These are phyloP conservation scores for Rhinopithecus roxellana DNA, from an alignment of 2,113 vertebrate genomes.

Conservation along the genomic window DNA sequence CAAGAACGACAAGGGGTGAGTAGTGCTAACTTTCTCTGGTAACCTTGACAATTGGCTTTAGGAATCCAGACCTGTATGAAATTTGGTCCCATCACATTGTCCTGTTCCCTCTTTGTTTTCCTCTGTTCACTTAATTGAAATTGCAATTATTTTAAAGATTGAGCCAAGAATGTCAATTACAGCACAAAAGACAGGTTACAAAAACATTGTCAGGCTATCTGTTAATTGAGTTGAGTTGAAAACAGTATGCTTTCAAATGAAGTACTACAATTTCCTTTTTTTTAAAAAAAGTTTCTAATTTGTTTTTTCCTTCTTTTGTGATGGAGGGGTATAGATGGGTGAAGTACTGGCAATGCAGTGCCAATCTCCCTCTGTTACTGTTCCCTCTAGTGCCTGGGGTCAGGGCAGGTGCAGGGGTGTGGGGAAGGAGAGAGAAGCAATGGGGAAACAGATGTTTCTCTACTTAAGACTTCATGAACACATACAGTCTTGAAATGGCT, in stretches of 20 bases:
- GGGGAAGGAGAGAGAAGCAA: not conserved
- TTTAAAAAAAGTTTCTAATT: not conserved
- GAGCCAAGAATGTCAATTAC: constrained; percentile 45
- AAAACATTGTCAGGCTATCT: constrained; percentile 35
- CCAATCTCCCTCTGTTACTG: not conserved
- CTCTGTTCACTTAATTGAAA: constrained; percentile 40
- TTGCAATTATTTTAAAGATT: constrained; percentile 59
- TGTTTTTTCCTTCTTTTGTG: not conserved
- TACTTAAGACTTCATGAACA: not conserved
- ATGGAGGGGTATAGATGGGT: not conserved
- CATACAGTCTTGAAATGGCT: not conserved
- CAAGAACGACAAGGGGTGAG: not conserved
- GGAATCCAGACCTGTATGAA: not conserved
- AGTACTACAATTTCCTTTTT: not conserved
- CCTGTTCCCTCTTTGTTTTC: not conserved
- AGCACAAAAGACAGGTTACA: constrained; percentile 48
- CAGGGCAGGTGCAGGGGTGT: not conserved
- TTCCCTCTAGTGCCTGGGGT: not conserved
- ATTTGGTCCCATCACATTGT: constrained; percentile 1
- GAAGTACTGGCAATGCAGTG: not conserved
- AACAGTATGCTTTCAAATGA: constrained; percentile 37
- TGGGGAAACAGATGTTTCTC: not conserved
- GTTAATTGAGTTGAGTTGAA: constrained; percentile 39
- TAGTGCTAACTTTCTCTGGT: not conserved
- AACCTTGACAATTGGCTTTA: not conserved